These are phyloP conservation scores for Cheilosia pagana DNA, from an alignment of 2,888 invertebrate species.

Conservation along the genomic window DNA sequence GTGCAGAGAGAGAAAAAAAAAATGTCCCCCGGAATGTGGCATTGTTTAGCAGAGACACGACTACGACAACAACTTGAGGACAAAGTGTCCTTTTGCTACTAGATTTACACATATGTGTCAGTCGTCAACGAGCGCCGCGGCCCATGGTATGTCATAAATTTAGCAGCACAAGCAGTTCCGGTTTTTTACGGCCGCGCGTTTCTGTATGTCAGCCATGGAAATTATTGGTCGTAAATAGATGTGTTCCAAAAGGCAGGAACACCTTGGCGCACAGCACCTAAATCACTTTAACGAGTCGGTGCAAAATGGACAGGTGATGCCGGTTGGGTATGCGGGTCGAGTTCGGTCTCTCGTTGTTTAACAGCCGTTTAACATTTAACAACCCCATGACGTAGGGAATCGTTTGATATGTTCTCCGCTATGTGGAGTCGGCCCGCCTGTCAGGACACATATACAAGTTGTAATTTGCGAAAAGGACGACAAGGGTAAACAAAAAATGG, in stretches of 20 bases:
- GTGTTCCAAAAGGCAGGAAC: constrained; percentile 55
- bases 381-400: constrained; percentile 71
- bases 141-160: constrained; percentile 70
- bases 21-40: constrained; percentile 58
- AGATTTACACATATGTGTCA: constrained; percentile 75
- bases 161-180: constrained; percentile 71
- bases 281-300: constrained; percentile 74
- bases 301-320: constrained; percentile 73
- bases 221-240: constrained; percentile 75
- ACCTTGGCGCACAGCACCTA: constrained; percentile 70
- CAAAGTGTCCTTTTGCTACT: constrained; percentile 57
- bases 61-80: constrained; percentile 19
- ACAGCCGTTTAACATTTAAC: constrained; percentile 74
- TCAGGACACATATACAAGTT: constrained; percentile 57
- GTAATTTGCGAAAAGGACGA: constrained; percentile 69
- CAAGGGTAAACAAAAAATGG: neutral
- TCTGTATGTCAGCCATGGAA: constrained; percentile 71
- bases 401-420: constrained; percentile 59
- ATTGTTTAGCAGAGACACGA: constrained; percentile 51
- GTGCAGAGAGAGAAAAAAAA: constrained; percentile 30
- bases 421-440: constrained; percentile 65
- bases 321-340: constrained; percentile 17
- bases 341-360: constrained; percentile 43
- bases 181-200: constrained; percentile 69
- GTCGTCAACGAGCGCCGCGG: constrained; percentile 59